phyloP scores from a whole-genome alignment of 2,888 invertebrate genomes.

The Caenorhabditis drosophilae region DNA sequence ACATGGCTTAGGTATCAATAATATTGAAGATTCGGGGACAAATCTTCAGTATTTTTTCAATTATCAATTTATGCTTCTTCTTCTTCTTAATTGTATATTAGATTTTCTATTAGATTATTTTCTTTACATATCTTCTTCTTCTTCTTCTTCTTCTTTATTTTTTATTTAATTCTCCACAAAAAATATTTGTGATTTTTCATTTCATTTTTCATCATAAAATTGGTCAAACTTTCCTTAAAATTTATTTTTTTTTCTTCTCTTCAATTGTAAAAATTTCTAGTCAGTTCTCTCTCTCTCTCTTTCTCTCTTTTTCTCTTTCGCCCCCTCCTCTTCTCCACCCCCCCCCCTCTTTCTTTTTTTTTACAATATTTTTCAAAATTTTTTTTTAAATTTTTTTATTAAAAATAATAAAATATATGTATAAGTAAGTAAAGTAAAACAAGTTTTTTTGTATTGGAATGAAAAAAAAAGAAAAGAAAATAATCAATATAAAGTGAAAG shows the following conservation, averaged over 20 bases:
- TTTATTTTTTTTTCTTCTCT: conserved; percentile 12
- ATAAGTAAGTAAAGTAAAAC: neutral
- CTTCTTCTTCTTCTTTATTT: too few relatives aligned
- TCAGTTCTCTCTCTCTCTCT: neutral
- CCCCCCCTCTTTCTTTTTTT: neutral
- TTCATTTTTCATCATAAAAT: conserved; percentile 2
- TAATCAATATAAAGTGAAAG: too few relatives aligned
- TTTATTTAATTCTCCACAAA: conserved; percentile 2
- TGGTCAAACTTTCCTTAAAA: conserved; percentile 8
- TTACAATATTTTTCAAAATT: neutral
- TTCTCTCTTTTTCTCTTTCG: too few relatives aligned
- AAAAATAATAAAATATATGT: neutral
- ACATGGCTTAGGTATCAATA: conserved; percentile 25
- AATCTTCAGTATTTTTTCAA: conserved; percentile 3
- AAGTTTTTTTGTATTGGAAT: neutral
- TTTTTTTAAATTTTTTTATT: neutral
- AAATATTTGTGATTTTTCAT: too few relatives aligned
- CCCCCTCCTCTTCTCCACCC: neutral
- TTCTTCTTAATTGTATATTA: conserved; percentile 27
- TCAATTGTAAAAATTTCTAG: conserved; percentile 1
- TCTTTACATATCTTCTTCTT: too few relatives aligned
- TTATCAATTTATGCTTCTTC: conserved; percentile 12
- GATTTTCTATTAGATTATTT: too few relatives aligned
- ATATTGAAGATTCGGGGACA: neutral
- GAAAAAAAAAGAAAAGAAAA: neutral